Evolutionary conservation across 2,888 invertebrate genomes (phyloP), one percentile per base, ranked within the genome.

Genomic region (Heliconius sara): DNA sequence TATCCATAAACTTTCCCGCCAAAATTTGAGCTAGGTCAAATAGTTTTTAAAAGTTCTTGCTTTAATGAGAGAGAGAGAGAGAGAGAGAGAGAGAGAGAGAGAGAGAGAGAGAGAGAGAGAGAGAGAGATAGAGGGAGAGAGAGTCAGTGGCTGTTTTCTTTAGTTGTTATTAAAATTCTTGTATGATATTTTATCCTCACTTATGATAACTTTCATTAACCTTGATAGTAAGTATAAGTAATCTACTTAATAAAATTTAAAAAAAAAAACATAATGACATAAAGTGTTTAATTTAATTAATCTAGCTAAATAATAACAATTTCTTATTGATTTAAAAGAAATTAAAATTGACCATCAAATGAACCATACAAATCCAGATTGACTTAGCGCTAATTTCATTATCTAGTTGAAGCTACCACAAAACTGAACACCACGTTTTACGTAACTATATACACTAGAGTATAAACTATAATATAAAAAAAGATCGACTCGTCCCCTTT

Each of bases 401-500:
- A 82, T 79, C 82, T 79, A 79, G 79, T 82, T 80, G 66, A 57
- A 78, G 52, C 80, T 76, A 77, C 43, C 73, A 60, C 60, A 22
- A n/a, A 52, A 52, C 52, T 19, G 52, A 52, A 73, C 67, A 30
- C 66, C 66, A 39, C 39, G 73, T 70, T 82, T 82, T 80, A 82
- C 78, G 82, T 82, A 79, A 82, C 70, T 77, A 76, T 63, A 75
- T 80, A 80, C 63, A 47, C 30, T 76, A 52, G 47, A 70, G 70
- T 78, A 74, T 63, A 66, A 79, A 77, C 72, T 80, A 76, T 73
- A 72, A 68, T 68, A 68, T 68, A 68, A 34, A 68, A 39, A 79
- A 78, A 80, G 63, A 82, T 82, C 80, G 82, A 80, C 80, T 82
- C 72, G 80, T 80, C 60, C 71, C 71, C 57, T 16, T 77, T 67